These are phyloP conservation scores for Aradus depressus DNA, from an alignment of 2,888 invertebrate genomes.

Conservation along the genomic window DNA sequence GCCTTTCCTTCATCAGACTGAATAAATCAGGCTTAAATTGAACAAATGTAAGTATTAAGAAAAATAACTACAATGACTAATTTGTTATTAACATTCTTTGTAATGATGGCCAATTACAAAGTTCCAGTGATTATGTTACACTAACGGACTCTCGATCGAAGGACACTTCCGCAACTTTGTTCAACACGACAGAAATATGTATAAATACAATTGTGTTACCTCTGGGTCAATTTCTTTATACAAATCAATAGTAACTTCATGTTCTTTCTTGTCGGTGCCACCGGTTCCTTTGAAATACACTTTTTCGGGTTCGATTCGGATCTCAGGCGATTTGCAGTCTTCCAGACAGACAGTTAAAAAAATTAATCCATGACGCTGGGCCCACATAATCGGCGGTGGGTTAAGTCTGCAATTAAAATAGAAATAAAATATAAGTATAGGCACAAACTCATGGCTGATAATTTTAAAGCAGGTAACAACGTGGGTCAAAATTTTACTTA, in stretches of 20 bases:
- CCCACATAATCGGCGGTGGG: conserved; percentile 87
- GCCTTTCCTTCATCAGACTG: too few relatives aligned
- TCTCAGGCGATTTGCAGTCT: conserved; percentile 71
- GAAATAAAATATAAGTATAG: background rate
- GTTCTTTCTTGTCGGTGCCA: conserved; percentile 68
- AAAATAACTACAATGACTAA: too few relatives aligned
- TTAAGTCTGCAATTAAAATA: conserved; percentile 41
- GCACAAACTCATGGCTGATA: too few relatives aligned
- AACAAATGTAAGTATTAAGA: too few relatives aligned
- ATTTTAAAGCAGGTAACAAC: too few relatives aligned
- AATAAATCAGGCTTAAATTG: too few relatives aligned
- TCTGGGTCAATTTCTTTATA: conserved; percentile 72
- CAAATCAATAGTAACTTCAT: conserved; percentile 80
- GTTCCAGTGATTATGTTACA: too few relatives aligned
- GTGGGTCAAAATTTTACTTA: too few relatives aligned
- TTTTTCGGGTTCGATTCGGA: conserved; percentile 37
- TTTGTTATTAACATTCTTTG: too few relatives aligned
- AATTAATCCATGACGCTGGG: conserved; percentile 71
- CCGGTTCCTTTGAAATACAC: conserved; percentile 57
- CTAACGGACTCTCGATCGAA: too few relatives aligned
- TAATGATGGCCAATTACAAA: too few relatives aligned
- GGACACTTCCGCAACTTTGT: too few relatives aligned
- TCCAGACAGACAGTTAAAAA: conserved; percentile 85
- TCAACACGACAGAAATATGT: background rate
- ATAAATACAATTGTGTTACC: conserved; percentile 42